phyloP scores from a whole-genome alignment of 1,140 invertebrate genomes.

The Solen grandis region DNA sequence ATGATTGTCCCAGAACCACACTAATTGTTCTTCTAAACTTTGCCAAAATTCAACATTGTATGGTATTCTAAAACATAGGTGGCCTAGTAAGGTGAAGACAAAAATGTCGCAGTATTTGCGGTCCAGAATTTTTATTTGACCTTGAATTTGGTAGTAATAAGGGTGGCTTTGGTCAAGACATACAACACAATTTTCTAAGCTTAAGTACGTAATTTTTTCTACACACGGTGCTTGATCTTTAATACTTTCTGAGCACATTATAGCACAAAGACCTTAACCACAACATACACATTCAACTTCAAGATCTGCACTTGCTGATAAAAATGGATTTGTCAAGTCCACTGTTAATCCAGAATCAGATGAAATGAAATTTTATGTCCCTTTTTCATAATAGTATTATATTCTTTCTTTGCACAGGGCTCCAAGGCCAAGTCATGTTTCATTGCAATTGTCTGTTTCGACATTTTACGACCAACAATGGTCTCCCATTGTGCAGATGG shows the following conservation, averaged over 20 bases:
- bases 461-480: background rate
- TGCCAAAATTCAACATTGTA: background rate
- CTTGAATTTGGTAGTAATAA: slow-evolving; percentile 19
- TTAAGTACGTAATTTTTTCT: slow-evolving; percentile 2
- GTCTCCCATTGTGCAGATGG: background rate
- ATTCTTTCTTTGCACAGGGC: too few species aligned
- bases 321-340: slow-evolving; percentile 10
- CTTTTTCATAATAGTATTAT: background rate
- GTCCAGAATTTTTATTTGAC: background rate
- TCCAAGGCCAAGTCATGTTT: too few species aligned
- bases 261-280: slow-evolving; percentile 8
- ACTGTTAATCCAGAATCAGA: too few species aligned
- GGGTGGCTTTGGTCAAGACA: background rate
- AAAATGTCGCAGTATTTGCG: background rate
- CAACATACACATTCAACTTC: background rate
- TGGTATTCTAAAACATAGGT: background rate
- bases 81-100: slow-evolving; percentile 9
- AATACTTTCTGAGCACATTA: slow-evolving; percentile 10
- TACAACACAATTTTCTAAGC: background rate
- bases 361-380: background rate
- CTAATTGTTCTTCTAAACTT: background rate
- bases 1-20: background rate
- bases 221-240: background rate
- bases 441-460: too few species aligned
- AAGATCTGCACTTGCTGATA: slow-evolving; percentile 5